Base-by-base conservation (phyloP, 2,113 vertebrate genomes). In the Nansenia antarctica region DNA sequence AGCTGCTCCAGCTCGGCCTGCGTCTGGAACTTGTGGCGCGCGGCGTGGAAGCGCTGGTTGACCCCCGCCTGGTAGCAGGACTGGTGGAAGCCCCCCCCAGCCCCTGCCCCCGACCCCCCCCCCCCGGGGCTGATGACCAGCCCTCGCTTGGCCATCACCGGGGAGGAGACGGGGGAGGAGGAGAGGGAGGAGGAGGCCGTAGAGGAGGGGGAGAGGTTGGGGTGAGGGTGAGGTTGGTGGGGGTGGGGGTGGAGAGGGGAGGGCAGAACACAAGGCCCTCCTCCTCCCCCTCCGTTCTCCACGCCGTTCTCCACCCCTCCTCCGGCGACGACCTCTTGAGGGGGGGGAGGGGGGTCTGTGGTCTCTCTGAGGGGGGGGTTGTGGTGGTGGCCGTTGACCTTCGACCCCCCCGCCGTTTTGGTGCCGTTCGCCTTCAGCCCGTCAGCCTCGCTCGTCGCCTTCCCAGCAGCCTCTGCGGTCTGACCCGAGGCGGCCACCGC, bases 41-140 rank as follows among this genome's bases (percentile, higher is more conserved):
- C 98, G 0, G 97, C 98, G 0, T 99, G 98, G 90, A 99, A 99
- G 0, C 98, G 92, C 62, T 99, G 97, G 76, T 97, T 99, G 88
- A 99, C 92, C 52, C 96, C 94, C 9, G 94, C 94, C 81, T 99
- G 97, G 88, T 97, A 99, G 74, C 94, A 94, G 0, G 96, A 96
- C 69, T 96, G 95, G 84, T 96, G 97, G 63, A 93, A 92, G 0
- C 92, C 88, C n/a, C n/a, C n/a, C n/a, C n/a, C n/a, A n/a, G n/a
- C n/a, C n/a, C n/a, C n/a, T n/a, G n/a, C n/a, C n/a, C n/a, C n/a
- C n/a, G n/a, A n/a, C n/a, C n/a, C n/a, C n/a, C n/a, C n/a, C n/a
- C n/a, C n/a, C 0, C 45, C 45, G 45, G 94, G 80, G n/a, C 94
- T 95, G 72, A 88, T 95, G 72, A 88, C 74, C 0, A 96, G 34